These are phyloP conservation scores for Synanthedon vespiformis DNA, from an alignment of 2,888 invertebrate species.

Conservation along the genomic window DNA sequence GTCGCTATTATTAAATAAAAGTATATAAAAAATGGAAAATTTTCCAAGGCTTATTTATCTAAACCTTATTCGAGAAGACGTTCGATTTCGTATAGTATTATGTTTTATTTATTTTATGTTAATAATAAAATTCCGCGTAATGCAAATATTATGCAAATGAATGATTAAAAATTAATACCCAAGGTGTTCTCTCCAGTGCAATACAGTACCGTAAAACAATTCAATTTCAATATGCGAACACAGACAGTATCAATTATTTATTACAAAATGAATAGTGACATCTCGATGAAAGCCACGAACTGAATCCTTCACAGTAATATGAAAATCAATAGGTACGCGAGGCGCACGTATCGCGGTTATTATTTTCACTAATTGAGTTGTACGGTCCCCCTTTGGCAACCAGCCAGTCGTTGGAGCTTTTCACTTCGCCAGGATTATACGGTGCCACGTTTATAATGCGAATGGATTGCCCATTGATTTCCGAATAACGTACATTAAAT, in stretches of 20 bases:
- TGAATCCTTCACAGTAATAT: slow-evolving; percentile 10
- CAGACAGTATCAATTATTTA: neutral
- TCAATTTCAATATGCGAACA: neutral
- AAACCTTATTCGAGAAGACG: too few species aligned
- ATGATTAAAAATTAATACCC: too few species aligned
- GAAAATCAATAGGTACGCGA: slow-evolving; percentile 20
- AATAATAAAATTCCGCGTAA: too few species aligned
- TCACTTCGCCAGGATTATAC: slow-evolving; percentile 45
- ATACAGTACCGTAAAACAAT: too few species aligned
- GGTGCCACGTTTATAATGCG: slow-evolving; percentile 15
- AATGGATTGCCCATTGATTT: slow-evolving; percentile 31
- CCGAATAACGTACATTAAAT: slow-evolving; percentile 15
- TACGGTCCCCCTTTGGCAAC: slow-evolving; percentile 19
- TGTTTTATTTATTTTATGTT: too few species aligned
- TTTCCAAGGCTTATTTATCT: too few species aligned
- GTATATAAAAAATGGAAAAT: too few species aligned
- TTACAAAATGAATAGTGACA: neutral
- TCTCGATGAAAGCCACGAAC: neutral
- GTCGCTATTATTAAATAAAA: too few species aligned
- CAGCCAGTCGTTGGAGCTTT: slow-evolving; percentile 30
- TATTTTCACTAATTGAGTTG: slow-evolving; percentile 47
- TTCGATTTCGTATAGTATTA: too few species aligned
- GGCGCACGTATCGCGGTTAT: slow-evolving; percentile 19
- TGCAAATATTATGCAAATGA: too few species aligned
- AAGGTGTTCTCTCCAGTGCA: too few species aligned